Percentiles rank a stretch among this genome's conserved stretches.
Conservation (phyloP, 2,113 vertebrate genomes). For the Prietella phreatophila region DNA sequence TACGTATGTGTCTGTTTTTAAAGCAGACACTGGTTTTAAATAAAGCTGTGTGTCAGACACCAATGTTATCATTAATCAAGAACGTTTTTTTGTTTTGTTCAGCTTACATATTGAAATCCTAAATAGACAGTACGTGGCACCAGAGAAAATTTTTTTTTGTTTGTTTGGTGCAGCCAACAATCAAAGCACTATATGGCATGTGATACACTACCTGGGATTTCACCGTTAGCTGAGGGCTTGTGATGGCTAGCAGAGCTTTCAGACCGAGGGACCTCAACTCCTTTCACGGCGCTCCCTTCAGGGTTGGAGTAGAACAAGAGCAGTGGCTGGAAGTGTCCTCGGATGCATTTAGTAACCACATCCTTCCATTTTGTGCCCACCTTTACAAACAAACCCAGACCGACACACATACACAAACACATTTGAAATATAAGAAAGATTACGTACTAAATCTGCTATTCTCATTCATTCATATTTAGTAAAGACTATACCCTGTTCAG, state of each 20-base stretch:
- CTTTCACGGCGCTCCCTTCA: slow-evolving; percentile 83
- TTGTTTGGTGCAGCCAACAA: not conserved
- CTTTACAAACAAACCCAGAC: slow-evolving; percentile 60
- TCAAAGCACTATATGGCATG: not conserved
- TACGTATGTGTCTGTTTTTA: not conserved
- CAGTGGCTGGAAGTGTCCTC: slow-evolving; percentile 94
- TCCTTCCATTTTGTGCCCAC: slow-evolving; percentile 94
- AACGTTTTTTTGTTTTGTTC: not conserved
- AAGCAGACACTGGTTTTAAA: not conserved
- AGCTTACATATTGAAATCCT: not conserved
- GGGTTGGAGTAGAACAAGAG: slow-evolving; percentile 94
- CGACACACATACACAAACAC: not conserved
- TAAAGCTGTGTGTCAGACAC: not conserved
- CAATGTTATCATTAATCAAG: not conserved
- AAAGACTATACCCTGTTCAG: not conserved
- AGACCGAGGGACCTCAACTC: slow-evolving; percentile 79
- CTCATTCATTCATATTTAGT: not conserved
- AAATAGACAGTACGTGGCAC: not conserved
- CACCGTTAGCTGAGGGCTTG: slow-evolving; percentile 72
- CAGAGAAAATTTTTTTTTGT: not conserved
- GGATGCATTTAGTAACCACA: slow-evolving; percentile 88
- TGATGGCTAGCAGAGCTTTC: slow-evolving; percentile 74
- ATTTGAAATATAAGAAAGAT: not conserved
- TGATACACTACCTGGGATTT: slow-evolving; percentile 73
- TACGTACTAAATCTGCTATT: not conserved